Evolutionary conservation across 1,140 invertebrate species (phyloP).

Genomic region (Stenopsyche tienmushanensis): DNA sequence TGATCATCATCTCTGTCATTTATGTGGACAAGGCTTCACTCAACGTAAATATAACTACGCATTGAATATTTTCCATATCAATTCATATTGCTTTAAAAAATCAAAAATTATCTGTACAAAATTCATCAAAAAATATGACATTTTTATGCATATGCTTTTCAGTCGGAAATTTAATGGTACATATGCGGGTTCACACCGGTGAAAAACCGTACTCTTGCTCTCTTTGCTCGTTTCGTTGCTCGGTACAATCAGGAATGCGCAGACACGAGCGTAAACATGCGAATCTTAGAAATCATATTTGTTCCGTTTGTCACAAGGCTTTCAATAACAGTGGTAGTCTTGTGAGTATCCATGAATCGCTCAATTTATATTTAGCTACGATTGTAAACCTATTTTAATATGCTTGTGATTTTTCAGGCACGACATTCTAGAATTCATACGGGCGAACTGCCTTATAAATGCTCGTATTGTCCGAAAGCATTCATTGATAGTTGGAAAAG

Average conservation of each 20-base stretch:
- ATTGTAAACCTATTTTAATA: neutral
- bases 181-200: constrained; percentile 54
- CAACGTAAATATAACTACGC: constrained; percentile 21
- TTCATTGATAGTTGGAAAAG: constrained; percentile 60
- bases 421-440: constrained; percentile 72
- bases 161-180: constrained; percentile 40
- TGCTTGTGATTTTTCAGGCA: constrained; percentile 44
- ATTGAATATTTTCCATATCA: neutral
- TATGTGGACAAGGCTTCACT: constrained; percentile 34
- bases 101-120: neutral
- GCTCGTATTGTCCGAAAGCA: constrained; percentile 69
- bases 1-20: constrained; percentile 32
- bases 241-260: constrained; percentile 34
- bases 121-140: neutral
- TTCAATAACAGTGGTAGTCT: constrained; percentile 37
- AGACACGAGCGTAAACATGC: constrained; percentile 33
- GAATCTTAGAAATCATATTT: constrained; percentile 25
- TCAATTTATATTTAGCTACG: neutral
- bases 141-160: too few relatives aligned
- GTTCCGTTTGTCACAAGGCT: constrained; percentile 33
- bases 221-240: constrained; percentile 47
- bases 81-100: neutral
- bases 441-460: constrained; percentile 81
- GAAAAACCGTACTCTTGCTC: constrained; percentile 57
- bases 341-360: constrained; percentile 24